Evolutionary conservation across 2,113 vertebrate species (phyloP), one percentile per base, ranked within the genome.

Genomic region (Neoarius graeffei): DNA sequence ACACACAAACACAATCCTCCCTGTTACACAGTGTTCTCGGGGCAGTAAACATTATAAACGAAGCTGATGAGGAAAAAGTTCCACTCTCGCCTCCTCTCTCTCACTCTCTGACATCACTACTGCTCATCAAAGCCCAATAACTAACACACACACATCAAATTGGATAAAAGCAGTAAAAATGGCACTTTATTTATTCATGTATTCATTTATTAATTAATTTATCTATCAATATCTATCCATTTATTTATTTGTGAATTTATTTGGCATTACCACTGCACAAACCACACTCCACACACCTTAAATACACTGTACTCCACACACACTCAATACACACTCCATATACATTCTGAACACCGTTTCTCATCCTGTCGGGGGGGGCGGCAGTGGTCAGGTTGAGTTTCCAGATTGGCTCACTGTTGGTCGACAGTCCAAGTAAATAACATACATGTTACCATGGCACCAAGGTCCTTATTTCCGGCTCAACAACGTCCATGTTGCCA

Each of bases 401-500:
- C 15, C 19, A 20, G 85, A 50, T 52, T 4, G 11, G 85, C 42
- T 69, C 64, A 48, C 30, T 71, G 7, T 57, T 23, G 9, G 56
- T 73, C 86, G 83, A 13, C 60, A 79, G 54, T 67, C 23, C 54
- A 82, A 25, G 25, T 86, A 86, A 86, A 86, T 62, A 86, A 42
- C 62, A 19, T 69, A 52, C 52, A 35, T 35, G 79, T 87, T 87
- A 35, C 76, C 79, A 82, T 87, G 86, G 79, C 23, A 71, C 52
- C 64, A 6, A 15, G 54, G 25, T 60, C 35, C 67, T 59, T 25
- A 19, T 35, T 83, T 83, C 81, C 60, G 5, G 60, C 19, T 66
- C 56, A 84, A 71, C 64, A 84, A 56, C 15, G 50, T 69, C 48
- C 50, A 52, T 19, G 64, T 84, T 71, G 83, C 83, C 66, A 84